Percentiles rank a stretch among this genome's conserved stretches.
Evolutionary conservation across 2,113 vertebrate species (phyloP).

Genomic region (Aldabrachelys gigantea): DNA sequence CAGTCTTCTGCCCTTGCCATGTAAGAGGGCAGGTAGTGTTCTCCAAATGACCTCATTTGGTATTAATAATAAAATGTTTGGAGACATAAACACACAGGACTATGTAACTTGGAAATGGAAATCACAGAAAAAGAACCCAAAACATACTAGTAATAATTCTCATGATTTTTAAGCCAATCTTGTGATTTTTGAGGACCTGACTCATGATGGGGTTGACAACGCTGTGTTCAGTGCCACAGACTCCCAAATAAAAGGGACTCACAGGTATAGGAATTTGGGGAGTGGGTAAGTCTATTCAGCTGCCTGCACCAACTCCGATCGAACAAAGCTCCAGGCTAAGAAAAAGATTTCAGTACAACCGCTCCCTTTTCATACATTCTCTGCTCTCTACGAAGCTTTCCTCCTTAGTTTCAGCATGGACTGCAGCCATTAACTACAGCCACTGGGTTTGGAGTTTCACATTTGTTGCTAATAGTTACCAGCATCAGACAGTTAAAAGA

Average conservation of each 20-base stretch:
- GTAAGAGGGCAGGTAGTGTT: background rate
- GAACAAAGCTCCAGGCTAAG: no score
- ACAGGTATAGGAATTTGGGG: background rate
- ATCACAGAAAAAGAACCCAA: background rate
- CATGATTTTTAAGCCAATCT: background rate
- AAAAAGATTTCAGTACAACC: no score
- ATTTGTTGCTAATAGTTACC: background rate
- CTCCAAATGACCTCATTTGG: background rate
- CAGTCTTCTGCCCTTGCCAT: background rate
- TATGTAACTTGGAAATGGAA: background rate
- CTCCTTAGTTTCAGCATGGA: no score
- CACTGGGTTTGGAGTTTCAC: no score
- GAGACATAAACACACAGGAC: accelerated
- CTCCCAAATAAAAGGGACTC: background rate
- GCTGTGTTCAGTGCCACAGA: background rate
- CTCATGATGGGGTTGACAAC: background rate
- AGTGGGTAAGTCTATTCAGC: no score
- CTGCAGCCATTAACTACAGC: no score
- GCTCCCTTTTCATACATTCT: no score
- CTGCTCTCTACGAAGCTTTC: no score
- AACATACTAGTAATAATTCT: background rate
- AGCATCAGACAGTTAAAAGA: background rate
- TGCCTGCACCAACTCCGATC: no score
- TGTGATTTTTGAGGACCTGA: background rate
- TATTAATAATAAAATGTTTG: background rate